Conservation (phyloP, 1,140 invertebrate species). For the Diabrotica virgifera region DNA sequence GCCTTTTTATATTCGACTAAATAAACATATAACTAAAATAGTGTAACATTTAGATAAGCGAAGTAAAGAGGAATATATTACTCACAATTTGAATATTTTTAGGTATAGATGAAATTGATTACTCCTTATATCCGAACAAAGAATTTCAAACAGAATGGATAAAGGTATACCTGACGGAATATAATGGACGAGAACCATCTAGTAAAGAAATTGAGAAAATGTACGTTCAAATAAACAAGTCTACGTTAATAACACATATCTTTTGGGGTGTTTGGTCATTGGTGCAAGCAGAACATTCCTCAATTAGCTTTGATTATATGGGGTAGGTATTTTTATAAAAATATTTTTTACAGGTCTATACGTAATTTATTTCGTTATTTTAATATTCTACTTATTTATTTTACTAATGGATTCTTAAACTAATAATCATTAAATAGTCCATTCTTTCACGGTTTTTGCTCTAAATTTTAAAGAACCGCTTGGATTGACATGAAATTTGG, state of each 20-base stretch:
- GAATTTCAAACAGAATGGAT: slow-evolving; percentile 84
- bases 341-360: too few relatives aligned
- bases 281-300: slow-evolving; percentile 86
- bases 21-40: too few relatives aligned
- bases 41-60: too few relatives aligned
- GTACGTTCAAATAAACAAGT: slow-evolving; percentile 76
- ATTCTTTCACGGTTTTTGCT: too few relatives aligned
- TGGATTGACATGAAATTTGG: too few relatives aligned
- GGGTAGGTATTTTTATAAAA: slow-evolving; percentile 58
- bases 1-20: too few relatives aligned
- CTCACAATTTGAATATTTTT: not conserved
- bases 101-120: slow-evolving; percentile 60
- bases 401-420: too few relatives aligned
- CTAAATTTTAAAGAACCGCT: too few relatives aligned
- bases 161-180: slow-evolving; percentile 68
- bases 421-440: too few relatives aligned
- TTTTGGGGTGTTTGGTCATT: slow-evolving; percentile 93
- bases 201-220: slow-evolving; percentile 65
- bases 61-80: too few relatives aligned
- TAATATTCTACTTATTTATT: not conserved
- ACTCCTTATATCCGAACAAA: slow-evolving; percentile 73
- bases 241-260: slow-evolving; percentile 78
- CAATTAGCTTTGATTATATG: slow-evolving; percentile 92
- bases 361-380: too few relatives aligned
- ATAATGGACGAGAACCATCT: slow-evolving; percentile 43